Base-by-base conservation (phyloP, 2,888 invertebrate genomes). In the Nomada hirtipes region DNA sequence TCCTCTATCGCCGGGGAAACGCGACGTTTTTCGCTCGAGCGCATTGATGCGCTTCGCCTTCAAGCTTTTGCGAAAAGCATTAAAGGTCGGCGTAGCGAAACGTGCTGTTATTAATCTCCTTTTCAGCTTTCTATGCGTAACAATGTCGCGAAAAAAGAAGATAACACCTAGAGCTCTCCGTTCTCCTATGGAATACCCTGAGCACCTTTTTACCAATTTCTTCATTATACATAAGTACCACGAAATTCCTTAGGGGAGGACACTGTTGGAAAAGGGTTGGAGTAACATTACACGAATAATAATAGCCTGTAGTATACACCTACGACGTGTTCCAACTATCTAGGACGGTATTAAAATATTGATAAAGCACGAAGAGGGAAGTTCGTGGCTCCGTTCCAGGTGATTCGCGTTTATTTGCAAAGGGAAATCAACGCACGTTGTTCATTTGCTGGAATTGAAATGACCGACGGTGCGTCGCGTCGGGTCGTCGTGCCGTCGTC, bases 371-470 rank as follows among this genome's bases (percentile, higher is more conserved):
- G 15, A 47, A 1, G 11, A 47, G 47, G 15, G 47, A 15, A 47
- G 15, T 10, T 13, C 15, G 11, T 15, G 47, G 47, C 3, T 47
- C 13, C 11, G 47, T 20, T 36, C 10, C 23, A 60, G 60, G 18
- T 20, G 47, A 20, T 23, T n/a, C 60, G 3, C 15, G 60, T 52
- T 61, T 71, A 60, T 71, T 50, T 50, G 47, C 23, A 29, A 57
- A 63, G 13, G 57, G 26, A 65, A 57, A 78, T 57, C 57, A 26
- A 59, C 20, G 64, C 53, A n/a, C 73, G 60, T 73, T 83, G 77
- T 81, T 88, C 79, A 84, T 82, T 86, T 75, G 57, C 50, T 60
- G 76, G 68, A 88, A 79, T 86, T 79, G 82, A 86, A 88, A 82
- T 76, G 76, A 82, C 57, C 67, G 71, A 65, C 59, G 52, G 36